Conservation (phyloP, 2,888 invertebrate genomes). For the Cheilosia grossa region DNA sequence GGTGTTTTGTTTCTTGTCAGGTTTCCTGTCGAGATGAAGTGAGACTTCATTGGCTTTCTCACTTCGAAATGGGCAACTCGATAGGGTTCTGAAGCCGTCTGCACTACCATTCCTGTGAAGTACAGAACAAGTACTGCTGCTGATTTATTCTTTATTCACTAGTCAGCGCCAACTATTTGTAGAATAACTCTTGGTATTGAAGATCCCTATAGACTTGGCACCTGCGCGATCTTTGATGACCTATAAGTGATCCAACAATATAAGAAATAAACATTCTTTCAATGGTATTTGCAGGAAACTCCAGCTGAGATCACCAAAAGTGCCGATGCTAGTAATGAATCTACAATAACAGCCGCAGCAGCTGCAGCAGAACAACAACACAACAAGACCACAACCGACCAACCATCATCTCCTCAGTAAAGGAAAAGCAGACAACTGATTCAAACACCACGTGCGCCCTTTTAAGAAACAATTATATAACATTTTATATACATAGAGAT, state of each 20-base stretch:
- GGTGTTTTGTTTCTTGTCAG: background rate
- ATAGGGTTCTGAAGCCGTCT: too few species aligned
- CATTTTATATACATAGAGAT: constrained; percentile 71
- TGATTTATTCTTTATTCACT: too few species aligned
- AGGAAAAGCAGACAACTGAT: constrained; percentile 40
- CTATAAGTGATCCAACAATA: background rate
- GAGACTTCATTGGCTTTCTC: too few species aligned
- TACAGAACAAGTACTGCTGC: too few species aligned
- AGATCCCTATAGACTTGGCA: too few species aligned
- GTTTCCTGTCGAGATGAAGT: background rate
- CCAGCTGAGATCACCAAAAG: constrained; percentile 81
- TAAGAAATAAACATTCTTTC: background rate
- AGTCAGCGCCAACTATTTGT: too few species aligned
- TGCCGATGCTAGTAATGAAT: constrained; percentile 78
- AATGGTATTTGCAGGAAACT: constrained; percentile 79
- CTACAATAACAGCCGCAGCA: constrained; percentile 69
- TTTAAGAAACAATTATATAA: constrained; percentile 72
- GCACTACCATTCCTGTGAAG: too few species aligned
- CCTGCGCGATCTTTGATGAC: too few species aligned
- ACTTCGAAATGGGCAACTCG: too few species aligned
- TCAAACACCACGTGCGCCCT: constrained; percentile 67
- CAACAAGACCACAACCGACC: constrained; percentile 65
- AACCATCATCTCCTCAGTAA: constrained; percentile 55
- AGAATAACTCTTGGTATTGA: too few species aligned
- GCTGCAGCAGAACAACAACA: constrained; percentile 32